Evolutionary conservation across 2,113 vertebrate species (phyloP), one percentile per base, ranked within the genome.

Genomic region (Nestor notabilis): DNA sequence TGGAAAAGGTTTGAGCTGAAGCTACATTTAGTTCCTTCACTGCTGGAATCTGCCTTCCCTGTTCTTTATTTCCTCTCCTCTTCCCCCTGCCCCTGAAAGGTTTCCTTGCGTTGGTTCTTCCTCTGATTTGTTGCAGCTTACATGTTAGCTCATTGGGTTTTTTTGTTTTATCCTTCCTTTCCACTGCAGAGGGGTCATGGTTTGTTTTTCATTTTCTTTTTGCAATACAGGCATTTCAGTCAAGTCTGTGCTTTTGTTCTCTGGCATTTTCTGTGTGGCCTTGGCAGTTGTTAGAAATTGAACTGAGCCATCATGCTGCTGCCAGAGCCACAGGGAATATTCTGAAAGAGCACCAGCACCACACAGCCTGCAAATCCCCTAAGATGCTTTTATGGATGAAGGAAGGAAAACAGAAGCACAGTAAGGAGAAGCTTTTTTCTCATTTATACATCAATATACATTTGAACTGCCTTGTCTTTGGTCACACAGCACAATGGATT

Each of bases 191-290:
- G 13, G 35, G 65, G 70, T 47, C 3, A 1, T 13, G 49, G 43
- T 50, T 96, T 79, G 82, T 10, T 91, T 92, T 86, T 50, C 28
- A 20, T 64, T 94, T 82, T 83, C 43, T 44, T 86, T 79, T 91
- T 79, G 49, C 69, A 90, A 53, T 33, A 83, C 65, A 82, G 49
- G n/a, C n/a, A 43, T 90, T 91, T 96, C 49, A 95, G 81, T 78
- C 49, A 89, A 87, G 68, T 60, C 58, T 92, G 29, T 64, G 53
- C 83, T 95, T 87, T 96, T 95, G 84, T 87, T 53, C 37, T 53
- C 58, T 13, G 8, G 63, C 0, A 1, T 53, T 58, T 93, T 95
- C 83, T 89, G 33, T 89, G 74, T 60, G 87, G 49, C 53, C 85
- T 82, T 75, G 33, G 43, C 75, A 60, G 52, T 21, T 18, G 68